Conservation (phyloP, 2,113 vertebrate genomes). For the Microtus montanus region DNA sequence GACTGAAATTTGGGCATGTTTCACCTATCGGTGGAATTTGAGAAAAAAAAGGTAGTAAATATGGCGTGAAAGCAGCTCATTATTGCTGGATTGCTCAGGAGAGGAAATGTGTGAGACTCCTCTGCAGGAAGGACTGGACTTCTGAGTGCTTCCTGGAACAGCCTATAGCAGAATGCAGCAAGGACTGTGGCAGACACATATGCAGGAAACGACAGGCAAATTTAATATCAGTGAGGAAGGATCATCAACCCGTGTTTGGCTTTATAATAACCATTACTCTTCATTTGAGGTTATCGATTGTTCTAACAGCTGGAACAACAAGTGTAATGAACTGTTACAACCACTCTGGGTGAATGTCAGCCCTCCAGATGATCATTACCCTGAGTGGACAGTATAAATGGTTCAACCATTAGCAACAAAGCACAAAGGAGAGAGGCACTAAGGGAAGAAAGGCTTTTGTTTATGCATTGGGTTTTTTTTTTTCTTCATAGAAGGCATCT, state of each 20-base stretch:
- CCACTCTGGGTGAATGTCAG: background rate
- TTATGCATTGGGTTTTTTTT: background rate
- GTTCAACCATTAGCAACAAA: constrained; percentile 32
- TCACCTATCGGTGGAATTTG: constrained; percentile 3
- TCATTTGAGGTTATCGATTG: constrained; percentile 48
- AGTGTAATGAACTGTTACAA: constrained; percentile 54
- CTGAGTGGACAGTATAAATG: background rate
- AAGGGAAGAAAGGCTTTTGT: background rate
- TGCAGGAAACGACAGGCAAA: constrained; percentile 50
- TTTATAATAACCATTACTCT: constrained; percentile 60
- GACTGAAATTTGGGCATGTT: background rate
- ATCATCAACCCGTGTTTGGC: constrained; percentile 42
- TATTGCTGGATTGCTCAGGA: background rate
- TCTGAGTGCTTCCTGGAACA: background rate
- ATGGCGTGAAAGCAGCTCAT: background rate
- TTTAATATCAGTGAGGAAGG: constrained; percentile 66
- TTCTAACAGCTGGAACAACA: constrained; percentile 16
- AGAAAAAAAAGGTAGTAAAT: constrained; percentile 23
- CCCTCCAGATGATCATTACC: constrained; percentile 46
- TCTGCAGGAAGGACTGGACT: background rate
- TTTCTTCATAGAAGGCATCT: background rate
- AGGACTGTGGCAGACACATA: background rate
- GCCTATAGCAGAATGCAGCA: background rate
- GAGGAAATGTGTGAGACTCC: background rate
- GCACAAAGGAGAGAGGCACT: background rate